Base-by-base conservation (phyloP, 2,113 vertebrate genomes). In the Epinephelus moara region DNA sequence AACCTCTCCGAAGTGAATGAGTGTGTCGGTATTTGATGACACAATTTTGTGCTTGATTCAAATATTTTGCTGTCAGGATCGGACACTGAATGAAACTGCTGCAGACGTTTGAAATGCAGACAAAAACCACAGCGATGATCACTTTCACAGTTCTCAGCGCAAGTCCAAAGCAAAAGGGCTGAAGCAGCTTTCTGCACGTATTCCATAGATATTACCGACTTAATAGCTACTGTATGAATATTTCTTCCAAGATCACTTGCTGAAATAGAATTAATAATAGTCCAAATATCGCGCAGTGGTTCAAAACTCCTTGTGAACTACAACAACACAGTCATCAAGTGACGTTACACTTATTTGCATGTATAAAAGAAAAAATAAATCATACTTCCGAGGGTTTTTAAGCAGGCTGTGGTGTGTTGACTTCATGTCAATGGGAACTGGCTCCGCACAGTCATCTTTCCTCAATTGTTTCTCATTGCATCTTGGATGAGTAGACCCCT, bases 71-170 rank as follows among this genome's bases (percentile, higher is more conserved):
- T 84, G 85, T 88, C 88, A 80, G 76, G 80, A 84, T 84, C 42
- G 30, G 92, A 84, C 70, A 21, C 50, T 68, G 79, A 90, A 80
- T 79, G 73, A 88, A 86, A 89, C 56, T 62, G 59, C 75, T 61
- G 77, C 50, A 83, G 86, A 85, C 73, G 55, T 88, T 83, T 89
- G 82, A 91, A 86, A 91, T 73, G 62, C 52, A 82, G 78, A 88
- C 71, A 60, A 63, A 89, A 92, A 89, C 89, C 87, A 40, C 88
- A 82, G 77, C 60, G 52, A 74, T 89, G 91, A 95, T 92, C 84
- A 77, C 56, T 94, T 93, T 93, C 85, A 84, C 88, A 94, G 89
- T 69, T 93, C 78, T 67, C 71, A 80, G 70, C 37, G 2, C 53
- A 66, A 72, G 57, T 67, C 70, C 56, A 72, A 80, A 85, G 86